phyloP scores from a whole-genome alignment of 2,888 invertebrate genomes.

The Drosophila nr. perissopoda region DNA sequence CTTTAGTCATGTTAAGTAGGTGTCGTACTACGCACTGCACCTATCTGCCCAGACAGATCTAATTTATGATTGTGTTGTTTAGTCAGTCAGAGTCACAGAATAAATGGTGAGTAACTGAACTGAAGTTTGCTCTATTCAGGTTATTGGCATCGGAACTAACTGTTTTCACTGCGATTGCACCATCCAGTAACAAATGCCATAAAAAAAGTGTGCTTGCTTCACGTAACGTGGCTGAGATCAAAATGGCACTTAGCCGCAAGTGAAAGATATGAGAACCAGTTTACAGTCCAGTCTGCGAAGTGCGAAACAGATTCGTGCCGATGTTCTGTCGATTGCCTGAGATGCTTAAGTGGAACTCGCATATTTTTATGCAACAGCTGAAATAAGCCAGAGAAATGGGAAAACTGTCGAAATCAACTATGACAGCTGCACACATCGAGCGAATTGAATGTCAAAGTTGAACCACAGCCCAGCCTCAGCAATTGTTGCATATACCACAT shows the following conservation, averaged over 20 bases:
- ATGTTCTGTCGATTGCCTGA: slow-evolving; percentile 24
- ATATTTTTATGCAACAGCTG: slow-evolving; percentile 27
- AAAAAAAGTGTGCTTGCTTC: slow-evolving; percentile 25
- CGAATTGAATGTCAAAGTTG: slow-evolving; percentile 70
- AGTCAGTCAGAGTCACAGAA: not conserved
- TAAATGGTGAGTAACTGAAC: not conserved
- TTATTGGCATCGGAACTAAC: slow-evolving; percentile 74
- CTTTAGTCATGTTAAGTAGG: not conserved
- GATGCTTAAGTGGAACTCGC: slow-evolving; percentile 30
- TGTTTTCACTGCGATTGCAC: slow-evolving; percentile 58
- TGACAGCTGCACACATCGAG: slow-evolving; percentile 20
- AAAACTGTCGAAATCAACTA: slow-evolving; percentile 33
- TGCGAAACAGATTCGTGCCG: slow-evolving; percentile 29
- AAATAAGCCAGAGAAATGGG: slow-evolving; percentile 30
- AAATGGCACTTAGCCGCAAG: slow-evolving; percentile 52
- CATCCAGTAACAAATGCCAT: slow-evolving; percentile 49
- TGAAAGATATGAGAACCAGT: slow-evolving; percentile 59
- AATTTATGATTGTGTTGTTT: slow-evolving; percentile 10
- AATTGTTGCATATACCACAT: slow-evolving; percentile 55
- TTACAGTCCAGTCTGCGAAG: slow-evolving; percentile 36
- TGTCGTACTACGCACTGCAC: slow-evolving; percentile 12
- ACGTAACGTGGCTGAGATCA: slow-evolving; percentile 32
- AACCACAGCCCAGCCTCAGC: slow-evolving; percentile 26
- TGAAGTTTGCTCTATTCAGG: slow-evolving; percentile 36
- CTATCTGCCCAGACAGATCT: slow-evolving; percentile 13